phyloP scores from a whole-genome alignment of 23 tunicate species.

The Styela plicata region DNA sequence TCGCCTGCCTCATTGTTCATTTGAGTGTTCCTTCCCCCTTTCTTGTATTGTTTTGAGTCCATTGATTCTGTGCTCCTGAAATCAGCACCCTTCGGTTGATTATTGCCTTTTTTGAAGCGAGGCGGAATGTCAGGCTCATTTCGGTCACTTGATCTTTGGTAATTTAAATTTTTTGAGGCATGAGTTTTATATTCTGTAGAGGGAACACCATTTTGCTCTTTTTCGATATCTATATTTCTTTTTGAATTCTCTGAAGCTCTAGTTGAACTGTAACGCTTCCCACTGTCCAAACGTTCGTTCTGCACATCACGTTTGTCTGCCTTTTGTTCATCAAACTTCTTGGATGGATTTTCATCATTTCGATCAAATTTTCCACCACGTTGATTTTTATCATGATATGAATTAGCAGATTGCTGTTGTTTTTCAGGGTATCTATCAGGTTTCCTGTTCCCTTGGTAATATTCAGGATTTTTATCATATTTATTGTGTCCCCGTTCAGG shows the following conservation, averaged over 20 bases:
- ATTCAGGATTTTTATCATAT: no score
- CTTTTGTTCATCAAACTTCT: background rate
- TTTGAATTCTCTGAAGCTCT: background rate
- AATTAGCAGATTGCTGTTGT: no score
- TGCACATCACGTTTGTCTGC: background rate
- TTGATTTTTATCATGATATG: no score
- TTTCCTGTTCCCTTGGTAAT: no score
- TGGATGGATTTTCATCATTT: background rate
- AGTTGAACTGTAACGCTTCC: background rate
- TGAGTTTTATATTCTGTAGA: background rate
- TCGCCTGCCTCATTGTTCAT: background rate
- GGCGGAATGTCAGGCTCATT: background rate
- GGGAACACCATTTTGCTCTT: background rate
- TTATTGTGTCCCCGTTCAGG: background rate
- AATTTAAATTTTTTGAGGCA: background rate
- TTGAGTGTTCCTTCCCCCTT: background rate
- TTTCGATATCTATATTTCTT: background rate
- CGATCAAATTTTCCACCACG: background rate
- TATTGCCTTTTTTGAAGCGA: background rate
- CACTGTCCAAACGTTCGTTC: background rate
- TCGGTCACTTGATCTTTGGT: background rate
- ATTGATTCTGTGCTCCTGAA: background rate
- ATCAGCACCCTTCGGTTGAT: background rate
- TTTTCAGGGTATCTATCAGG: no score
- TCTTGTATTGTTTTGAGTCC: background rate